Evolutionary conservation across 1,140 invertebrate species (phyloP), one percentile per base, ranked within the genome.

Genomic region (Archegozetes longisetosus): DNA sequence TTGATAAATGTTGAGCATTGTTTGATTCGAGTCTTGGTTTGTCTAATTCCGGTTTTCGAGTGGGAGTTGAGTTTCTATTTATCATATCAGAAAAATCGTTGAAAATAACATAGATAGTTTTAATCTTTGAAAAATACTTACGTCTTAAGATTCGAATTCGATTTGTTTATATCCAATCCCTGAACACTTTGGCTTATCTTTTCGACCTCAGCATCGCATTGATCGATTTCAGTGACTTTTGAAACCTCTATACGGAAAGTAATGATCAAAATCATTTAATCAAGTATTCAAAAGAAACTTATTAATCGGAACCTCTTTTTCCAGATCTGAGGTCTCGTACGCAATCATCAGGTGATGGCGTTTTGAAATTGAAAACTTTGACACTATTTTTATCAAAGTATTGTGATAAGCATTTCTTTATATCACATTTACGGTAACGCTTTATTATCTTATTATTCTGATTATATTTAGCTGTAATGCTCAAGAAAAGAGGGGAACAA

Each of bases 301-400:
- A 40, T 40, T 40, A 40, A 40, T 40, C 6, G 17, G 17, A 40
- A 40, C 32, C 32, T 40, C 32, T 40, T 9, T 40, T 40, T 40
- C 32, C 32, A 9, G 32, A 17, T 40, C 17, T 40, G 32, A 40
- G 32, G 6, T 40, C 32, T 9, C 17, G 6, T 9, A 9, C 17
- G 6, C 3, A 22, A 27, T 59, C 50, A 52, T 52, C 50, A 3
- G 48, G 23, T 12, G 50, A 32, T 40, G 48, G 48, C 3, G 25
- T 59, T 26, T 23, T 20, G 29, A 59, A 59, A 17, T 28, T 20
- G 22, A 59, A 59, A 3, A 23, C 22, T 51, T 50, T 24, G 13
- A 32, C 6, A 49, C 14, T n/a, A 17, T 25, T 47, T 27, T 25
- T 3, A 26, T 52, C n/a, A 26, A 27, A 47, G 32, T 59, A 59